A percentile compares a stretch with the other conserved stretches of the same genome.
Conservation (phyloP, 2,888 invertebrate species). For the Orgyia antiqua region DNA sequence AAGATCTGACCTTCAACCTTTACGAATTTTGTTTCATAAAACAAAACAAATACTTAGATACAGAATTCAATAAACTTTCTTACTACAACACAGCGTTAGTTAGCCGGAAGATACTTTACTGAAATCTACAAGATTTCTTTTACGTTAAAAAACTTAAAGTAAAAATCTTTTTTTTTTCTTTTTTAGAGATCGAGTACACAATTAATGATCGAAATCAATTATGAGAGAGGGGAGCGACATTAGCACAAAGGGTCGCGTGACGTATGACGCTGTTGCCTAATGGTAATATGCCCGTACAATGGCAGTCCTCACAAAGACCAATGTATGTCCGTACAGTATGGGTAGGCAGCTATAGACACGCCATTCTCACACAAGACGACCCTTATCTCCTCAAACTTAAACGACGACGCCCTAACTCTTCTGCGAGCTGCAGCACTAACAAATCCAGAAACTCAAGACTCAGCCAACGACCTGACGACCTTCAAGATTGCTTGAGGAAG, state of each 20-base stretch:
- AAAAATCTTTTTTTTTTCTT: too few relatives aligned
- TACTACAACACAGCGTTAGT: too few relatives aligned
- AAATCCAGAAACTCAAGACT: slow-evolving; percentile 37
- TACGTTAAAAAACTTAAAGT: too few relatives aligned
- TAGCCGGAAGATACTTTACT: too few relatives aligned
- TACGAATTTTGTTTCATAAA: too few relatives aligned
- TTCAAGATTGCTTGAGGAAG: slow-evolving; percentile 42
- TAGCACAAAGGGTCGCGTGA: slow-evolving; percentile 45
- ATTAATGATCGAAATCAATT: slow-evolving; percentile 49
- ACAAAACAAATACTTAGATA: too few relatives aligned
- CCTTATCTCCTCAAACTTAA: slow-evolving; percentile 55
- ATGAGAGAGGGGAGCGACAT: slow-evolving; percentile 41
- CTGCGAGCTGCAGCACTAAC: slow-evolving; percentile 37
- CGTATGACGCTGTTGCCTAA: slow-evolving; percentile 28
- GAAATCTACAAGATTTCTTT: too few relatives aligned
- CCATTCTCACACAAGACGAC: slow-evolving; percentile 82
- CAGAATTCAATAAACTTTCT: too few relatives aligned
- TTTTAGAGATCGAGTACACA: slow-evolving; percentile 32
- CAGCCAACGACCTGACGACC: slow-evolving; percentile 41
- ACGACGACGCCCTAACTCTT: slow-evolving; percentile 54
- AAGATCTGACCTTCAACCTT: too few relatives aligned
- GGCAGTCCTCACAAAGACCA: slow-evolving; percentile 81
- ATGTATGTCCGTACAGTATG: slow-evolving; percentile 82
- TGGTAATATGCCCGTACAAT: slow-evolving; percentile 75
- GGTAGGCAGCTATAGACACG: slow-evolving; percentile 85